Evolutionary conservation across 2,797 vertebrate species (phyloP).

Genomic region (Hipposideros larvatus): DNA sequence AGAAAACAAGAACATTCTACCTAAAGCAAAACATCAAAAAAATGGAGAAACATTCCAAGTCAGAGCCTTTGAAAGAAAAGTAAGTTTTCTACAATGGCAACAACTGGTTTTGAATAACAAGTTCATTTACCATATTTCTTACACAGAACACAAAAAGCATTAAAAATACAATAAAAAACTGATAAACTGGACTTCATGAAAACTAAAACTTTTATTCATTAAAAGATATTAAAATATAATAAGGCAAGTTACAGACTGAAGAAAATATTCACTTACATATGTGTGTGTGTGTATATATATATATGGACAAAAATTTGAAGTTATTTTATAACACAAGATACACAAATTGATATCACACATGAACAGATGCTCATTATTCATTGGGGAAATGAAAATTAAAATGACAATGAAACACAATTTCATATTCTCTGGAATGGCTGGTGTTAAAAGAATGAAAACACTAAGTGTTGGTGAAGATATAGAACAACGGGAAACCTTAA

Average conservation of each 20-base stretch:
- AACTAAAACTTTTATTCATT: not conserved
- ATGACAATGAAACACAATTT: not conserved
- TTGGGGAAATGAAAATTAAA: not conserved
- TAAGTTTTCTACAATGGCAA: not conserved
- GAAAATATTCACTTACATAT: not conserved
- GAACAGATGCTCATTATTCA: not conserved
- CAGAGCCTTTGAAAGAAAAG: not conserved
- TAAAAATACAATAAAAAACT: not conserved
- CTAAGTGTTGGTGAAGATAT: not conserved
- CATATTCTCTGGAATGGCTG: not conserved
- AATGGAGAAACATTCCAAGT: not conserved
- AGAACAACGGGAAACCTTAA: not conserved
- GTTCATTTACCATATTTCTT: not conserved
- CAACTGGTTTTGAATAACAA: not conserved
- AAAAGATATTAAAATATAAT: slow-evolving; percentile 17
- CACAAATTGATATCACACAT: not conserved
- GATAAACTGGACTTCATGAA: not conserved
- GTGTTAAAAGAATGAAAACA: not conserved
- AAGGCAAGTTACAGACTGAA: not conserved
- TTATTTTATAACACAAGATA: not conserved
- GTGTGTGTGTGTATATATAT: not conserved
- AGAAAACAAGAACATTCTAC: not conserved
- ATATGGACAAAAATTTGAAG: not conserved
- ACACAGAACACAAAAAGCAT: not conserved
- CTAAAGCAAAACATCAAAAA: not conserved